Base-by-base conservation (phyloP, 2,888 invertebrate genomes). In the Allophyes oxyacanthae region DNA sequence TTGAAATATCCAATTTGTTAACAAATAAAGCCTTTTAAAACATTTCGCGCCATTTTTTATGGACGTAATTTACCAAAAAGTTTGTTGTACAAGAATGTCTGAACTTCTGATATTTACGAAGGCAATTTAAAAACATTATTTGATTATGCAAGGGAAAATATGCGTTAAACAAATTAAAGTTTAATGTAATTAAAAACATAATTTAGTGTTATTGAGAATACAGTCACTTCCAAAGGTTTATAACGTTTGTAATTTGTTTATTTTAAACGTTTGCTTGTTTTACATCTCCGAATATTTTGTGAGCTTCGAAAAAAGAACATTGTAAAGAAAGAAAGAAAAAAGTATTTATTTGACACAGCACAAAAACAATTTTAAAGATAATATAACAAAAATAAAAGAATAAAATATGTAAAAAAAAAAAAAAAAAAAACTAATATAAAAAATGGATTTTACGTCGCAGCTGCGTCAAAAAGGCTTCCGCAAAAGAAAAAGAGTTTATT, bases 91-190 rank as follows among this genome's bases (percentile, higher is more conserved):
- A 43, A 66, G 57, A 51, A 26, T 45, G 26, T 55, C 52, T 51
- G 34, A 63, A 64, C 55, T 64, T 63, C 42, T 51, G 64, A 52
- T 38, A 46, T 38, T 64, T 8, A 54, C 34, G 37, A 44, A 46
- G 13, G 37, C 33, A 41, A 54, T 58, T 61, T 50, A 44, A 55
- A 60, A 71, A 41, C 13, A 11, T 51, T 59, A 10, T 6, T 13
- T 20, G 32, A 43, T 50, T 38, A 10, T n/a, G 2, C 26, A 42
- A 30, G 15, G 34, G 14, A 65, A 51, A 49, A 42, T 6, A 33
- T 6, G 45, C 59, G 37, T 25, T 42, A 43, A 28, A 6, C 36
- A 10, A 2, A 14, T 6, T 10, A 2, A 14, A 33, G 13, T 11
- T 28, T 6, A 37, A 37, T n/a, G 34, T 42, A 67, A 61, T 61